Conservation (phyloP, 2,113 vertebrate species). For the Cinclus mexicanus region DNA sequence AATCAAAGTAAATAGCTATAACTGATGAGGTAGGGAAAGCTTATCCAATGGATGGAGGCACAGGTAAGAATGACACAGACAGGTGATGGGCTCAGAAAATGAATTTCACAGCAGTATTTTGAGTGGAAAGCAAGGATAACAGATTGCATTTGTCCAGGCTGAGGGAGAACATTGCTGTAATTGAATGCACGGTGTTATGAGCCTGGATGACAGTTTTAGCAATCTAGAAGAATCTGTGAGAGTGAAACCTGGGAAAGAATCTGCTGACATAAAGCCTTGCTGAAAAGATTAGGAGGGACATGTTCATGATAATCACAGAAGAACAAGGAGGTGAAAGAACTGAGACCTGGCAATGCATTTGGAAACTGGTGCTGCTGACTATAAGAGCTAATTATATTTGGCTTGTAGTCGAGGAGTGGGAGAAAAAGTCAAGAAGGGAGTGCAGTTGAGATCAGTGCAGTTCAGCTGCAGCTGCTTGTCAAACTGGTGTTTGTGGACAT, state of each 20-base stretch:
- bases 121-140: background rate
- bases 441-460: background rate
- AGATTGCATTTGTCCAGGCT: background rate
- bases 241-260: background rate
- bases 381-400: background rate
- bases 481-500: background rate
- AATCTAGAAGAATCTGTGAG: background rate
- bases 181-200: accelerated
- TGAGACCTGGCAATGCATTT: background rate
- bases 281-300: background rate
- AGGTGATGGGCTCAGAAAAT: background rate
- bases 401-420: background rate
- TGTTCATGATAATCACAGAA: background rate
- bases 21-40: background rate
- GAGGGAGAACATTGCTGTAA: background rate
- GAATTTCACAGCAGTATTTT: background rate
- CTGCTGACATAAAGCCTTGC: background rate
- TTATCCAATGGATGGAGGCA: background rate
- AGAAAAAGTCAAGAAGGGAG: background rate
- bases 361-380: background rate
- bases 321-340: background rate
- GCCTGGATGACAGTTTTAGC: background rate
- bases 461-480: background rate
- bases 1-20: background rate
- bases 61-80: background rate